Base-by-base conservation (phyloP, 2,113 vertebrate genomes). In the Anhinga anhinga region DNA sequence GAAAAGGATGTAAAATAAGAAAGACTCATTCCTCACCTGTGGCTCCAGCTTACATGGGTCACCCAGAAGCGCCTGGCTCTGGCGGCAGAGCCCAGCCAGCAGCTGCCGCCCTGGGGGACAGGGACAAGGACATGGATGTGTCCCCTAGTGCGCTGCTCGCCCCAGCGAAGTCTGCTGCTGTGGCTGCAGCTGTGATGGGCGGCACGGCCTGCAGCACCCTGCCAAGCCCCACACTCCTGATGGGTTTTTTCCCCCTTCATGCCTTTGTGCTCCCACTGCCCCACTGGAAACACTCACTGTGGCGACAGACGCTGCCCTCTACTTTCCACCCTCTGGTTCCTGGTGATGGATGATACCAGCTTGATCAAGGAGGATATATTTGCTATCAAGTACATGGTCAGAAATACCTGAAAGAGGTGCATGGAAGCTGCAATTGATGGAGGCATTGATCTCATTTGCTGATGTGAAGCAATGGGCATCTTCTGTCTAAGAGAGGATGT, bases 391-490 rank as follows among this genome's bases (percentile, higher is more conserved):
- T 42, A 17, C 59, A 45, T 13, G 40, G 76, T 81, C 85, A 92
- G 83, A 95, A 91, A 87, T 44, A 87, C 44, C 55, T 82, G 74
- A 65, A 77, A 81, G 58, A 12, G 40, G n/a, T 45, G 49, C 49
- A 69, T 2, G 21, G 44, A 45, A 69, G n/a, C 32, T 91, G 38
- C 88, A 82, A 80, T 53, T 95, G 82, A 59, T 86, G 87, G 50
- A 74, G 65, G 36, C 66, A 90, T 47, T 55, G 89, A 73, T 97
- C 70, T 73, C 27, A 17, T 90, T 82, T 86, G 71, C 71, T 83
- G 82, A 88, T 67, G 44, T 92, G 84, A 91, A 90, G 94, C 91
- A 97, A 96, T 50, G 71, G 49, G 47, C 71, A 94, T 86, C 91
- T 90, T 90, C 58, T 49, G 29, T 23, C 91, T 44, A 59, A 92